Evolutionary conservation across 2,888 invertebrate species (phyloP).

Genomic region (Cheilosia impressa): DNA sequence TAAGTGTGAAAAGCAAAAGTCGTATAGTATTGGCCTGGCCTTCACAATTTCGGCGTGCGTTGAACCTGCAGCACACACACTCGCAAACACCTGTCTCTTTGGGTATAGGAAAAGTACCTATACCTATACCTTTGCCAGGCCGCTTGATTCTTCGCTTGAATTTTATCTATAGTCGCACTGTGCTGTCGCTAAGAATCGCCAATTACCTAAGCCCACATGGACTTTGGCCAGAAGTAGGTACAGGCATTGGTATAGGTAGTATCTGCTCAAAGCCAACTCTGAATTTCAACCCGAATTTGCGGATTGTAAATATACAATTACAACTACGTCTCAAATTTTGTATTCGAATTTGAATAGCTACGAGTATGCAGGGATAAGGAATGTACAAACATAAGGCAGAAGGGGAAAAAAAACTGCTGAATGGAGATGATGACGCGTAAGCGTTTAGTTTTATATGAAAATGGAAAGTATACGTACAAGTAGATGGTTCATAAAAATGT

Average conservation of each 20-base stretch:
- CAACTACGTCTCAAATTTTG: background rate
- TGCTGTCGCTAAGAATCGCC: slow-evolving; percentile 61
- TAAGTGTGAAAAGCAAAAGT: slow-evolving; percentile 72
- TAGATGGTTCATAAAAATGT: slow-evolving; percentile 7
- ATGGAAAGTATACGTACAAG: slow-evolving; percentile 60
- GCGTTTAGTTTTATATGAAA: slow-evolving; percentile 58
- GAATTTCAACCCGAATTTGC: background rate
- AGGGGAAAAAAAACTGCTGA: slow-evolving; percentile 10
- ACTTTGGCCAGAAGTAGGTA: slow-evolving; percentile 54
- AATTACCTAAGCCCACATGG: slow-evolving; percentile 69
- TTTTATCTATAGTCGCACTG: background rate
- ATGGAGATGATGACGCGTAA: slow-evolving; percentile 52
- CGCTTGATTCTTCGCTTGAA: background rate
- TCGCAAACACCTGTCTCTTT: slow-evolving; percentile 63
- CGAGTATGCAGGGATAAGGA: background rate
- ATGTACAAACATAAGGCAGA: background rate
- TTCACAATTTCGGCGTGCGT: slow-evolving; percentile 68
- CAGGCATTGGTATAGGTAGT: background rate
- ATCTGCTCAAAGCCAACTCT: slow-evolving; percentile 7
- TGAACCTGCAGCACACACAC: slow-evolving; percentile 58
- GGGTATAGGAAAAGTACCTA: background rate
- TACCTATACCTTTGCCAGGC: no score
- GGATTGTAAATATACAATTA: slow-evolving; percentile 19
- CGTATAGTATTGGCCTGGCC: slow-evolving; percentile 70
- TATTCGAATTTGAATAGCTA: no score